A percentile compares a stretch with the other conserved stretches of the same genome.
These are phyloP conservation scores for Rhinoptilus africanus DNA, from an alignment of 2,113 vertebrate species.

Conservation along the genomic window DNA sequence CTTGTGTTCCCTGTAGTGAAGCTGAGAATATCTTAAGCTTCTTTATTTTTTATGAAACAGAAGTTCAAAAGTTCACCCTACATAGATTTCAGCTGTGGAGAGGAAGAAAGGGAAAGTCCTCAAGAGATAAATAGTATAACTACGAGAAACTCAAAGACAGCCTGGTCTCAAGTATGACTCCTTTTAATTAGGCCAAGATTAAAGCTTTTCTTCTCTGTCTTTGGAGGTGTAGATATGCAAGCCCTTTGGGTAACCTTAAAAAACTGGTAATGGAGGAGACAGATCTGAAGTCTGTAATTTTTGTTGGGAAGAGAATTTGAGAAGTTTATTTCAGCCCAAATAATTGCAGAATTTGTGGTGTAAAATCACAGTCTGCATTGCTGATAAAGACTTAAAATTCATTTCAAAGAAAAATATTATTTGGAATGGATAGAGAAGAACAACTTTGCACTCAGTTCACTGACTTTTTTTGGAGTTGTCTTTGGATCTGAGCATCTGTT, in stretches of 20 bases:
- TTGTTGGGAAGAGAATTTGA: background rate
- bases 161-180: background rate
- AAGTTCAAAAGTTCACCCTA: slow-evolving; percentile 27
- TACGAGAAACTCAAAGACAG: background rate
- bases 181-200: slow-evolving; percentile 22
- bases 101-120: slow-evolving; percentile 17
- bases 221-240: background rate
- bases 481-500: background rate
- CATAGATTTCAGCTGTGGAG: background rate
- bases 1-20: slow-evolving; percentile 23
- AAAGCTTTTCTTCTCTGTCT: background rate
- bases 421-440: background rate
- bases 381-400: background rate
- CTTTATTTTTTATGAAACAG: slow-evolving; percentile 58
- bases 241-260: background rate
- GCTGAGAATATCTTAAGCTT: slow-evolving; percentile 29
- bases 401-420: background rate
- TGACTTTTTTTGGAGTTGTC: background rate
- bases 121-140: slow-evolving; percentile 4
- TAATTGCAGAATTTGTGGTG: background rate
- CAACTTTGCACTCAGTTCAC: background rate
- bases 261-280: background rate
- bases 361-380: background rate
- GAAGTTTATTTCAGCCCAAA: background rate
- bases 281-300: background rate